Conservation (phyloP, 2,113 vertebrate species). For the Brachypteracias leptosomus region DNA sequence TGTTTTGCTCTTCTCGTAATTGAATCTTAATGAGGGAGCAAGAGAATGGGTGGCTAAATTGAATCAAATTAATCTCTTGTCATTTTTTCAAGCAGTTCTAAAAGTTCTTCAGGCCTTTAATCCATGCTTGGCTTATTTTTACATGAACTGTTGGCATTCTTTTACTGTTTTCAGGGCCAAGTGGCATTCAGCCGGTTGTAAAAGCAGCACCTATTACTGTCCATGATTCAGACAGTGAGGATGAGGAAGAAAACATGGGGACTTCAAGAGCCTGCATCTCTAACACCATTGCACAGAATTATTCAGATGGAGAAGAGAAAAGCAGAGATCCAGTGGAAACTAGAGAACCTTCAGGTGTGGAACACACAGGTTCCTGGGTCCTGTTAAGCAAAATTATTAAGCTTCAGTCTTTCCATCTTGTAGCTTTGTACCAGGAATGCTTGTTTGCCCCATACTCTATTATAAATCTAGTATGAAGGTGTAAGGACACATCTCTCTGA, state of each 20-base stretch:
- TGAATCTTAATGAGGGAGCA: background rate
- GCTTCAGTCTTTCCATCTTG: background rate
- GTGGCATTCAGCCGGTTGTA: conserved; percentile 84
- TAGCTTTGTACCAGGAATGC: background rate
- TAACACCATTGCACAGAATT: conserved; percentile 73
- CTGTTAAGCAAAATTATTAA: background rate
- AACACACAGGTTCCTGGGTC: background rate
- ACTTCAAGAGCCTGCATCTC: conserved; percentile 71
- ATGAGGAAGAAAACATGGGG: conserved; percentile 83
- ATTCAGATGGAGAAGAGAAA: conserved; percentile 79
- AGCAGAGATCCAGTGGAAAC: conserved; percentile 70
- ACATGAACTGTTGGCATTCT: background rate
- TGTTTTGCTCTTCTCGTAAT: background rate
- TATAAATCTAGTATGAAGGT: background rate
- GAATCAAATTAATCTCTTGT: background rate
- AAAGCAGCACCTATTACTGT: conserved; percentile 84
- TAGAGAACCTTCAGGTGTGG: conserved; percentile 68
- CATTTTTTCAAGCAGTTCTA: background rate
- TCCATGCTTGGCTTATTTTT: background rate
- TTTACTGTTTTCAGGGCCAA: conserved; percentile 83
- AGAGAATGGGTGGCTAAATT: background rate
- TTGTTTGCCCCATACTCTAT: background rate
- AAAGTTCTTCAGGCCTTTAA: background rate
- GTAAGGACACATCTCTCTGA: background rate
- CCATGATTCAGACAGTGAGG: conserved; percentile 95